These are phyloP conservation scores for Calosoma granatense DNA, from an alignment of 1,140 invertebrate genomes.

Conservation along the genomic window DNA sequence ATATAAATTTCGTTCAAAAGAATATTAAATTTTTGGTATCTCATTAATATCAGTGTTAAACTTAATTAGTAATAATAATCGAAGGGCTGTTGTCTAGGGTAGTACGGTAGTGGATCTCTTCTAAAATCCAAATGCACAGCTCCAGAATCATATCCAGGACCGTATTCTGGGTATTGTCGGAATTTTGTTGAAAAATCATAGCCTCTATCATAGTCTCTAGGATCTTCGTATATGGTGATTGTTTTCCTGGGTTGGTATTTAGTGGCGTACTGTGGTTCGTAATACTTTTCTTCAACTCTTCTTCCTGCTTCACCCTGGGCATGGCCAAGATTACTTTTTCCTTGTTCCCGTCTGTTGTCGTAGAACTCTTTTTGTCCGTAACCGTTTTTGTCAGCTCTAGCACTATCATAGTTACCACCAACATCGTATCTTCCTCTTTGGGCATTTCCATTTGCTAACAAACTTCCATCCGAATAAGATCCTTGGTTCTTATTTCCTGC, in stretches of 20 bases:
- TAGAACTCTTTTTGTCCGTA: conserved; percentile 42
- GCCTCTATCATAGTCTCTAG: conserved; percentile 34
- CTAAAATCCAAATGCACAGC: conserved; percentile 21
- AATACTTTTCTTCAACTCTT: conserved; percentile 31
- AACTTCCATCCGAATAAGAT: conserved; percentile 33
- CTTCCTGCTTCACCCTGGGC: conserved; percentile 35
- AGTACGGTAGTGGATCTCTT: background rate
- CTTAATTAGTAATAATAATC: conserved; percentile 3
- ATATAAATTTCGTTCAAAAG: too few species aligned
- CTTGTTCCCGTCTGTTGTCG: conserved; percentile 37
- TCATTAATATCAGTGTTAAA: too few species aligned
- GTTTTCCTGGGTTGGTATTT: conserved; percentile 24
- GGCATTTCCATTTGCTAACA: conserved; percentile 28
- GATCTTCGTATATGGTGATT: conserved; percentile 48
- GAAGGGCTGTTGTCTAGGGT: background rate
- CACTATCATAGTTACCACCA: conserved; percentile 37
- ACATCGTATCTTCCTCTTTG: conserved; percentile 38
- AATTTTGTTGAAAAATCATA: too few species aligned
- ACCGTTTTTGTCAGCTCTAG: conserved; percentile 36
- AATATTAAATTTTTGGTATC: too few species aligned
- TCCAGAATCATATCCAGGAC: background rate
- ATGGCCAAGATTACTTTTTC: conserved; percentile 36
- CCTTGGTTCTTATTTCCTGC: conserved; percentile 37
- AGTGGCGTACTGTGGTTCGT: conserved; percentile 10
- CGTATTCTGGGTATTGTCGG: background rate